These are phyloP conservation scores for Bergia sp. DNA, from an alignment of 92 coral and sea anemone species.

Conservation along the genomic window DNA sequence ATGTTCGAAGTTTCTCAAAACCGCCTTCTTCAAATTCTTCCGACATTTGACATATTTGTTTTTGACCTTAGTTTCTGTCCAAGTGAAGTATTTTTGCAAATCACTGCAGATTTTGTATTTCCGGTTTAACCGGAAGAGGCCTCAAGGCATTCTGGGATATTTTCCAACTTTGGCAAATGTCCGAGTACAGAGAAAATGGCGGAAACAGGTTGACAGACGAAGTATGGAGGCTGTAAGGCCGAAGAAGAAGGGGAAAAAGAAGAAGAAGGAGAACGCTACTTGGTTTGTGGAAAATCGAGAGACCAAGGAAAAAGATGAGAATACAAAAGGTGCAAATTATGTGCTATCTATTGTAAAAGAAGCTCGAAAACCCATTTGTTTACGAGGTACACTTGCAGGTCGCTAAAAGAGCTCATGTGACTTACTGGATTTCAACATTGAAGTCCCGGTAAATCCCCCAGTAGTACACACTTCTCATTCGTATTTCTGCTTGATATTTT, in stretches of 20 bases:
- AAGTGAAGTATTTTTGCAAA: neutral
- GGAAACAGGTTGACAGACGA: slow-evolving; percentile 34
- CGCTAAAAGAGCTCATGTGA: slow-evolving; percentile 27
- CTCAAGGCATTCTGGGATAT: slow-evolving; percentile 33
- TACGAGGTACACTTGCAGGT: slow-evolving; percentile 22
- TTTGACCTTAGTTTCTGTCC: neutral
- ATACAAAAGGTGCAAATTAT: slow-evolving; percentile 20
- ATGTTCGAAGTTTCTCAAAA: no score
- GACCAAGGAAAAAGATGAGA: slow-evolving; percentile 11
- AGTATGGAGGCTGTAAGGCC: slow-evolving; percentile 94
- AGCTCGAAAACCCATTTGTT: slow-evolving; percentile 6
- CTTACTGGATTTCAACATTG: neutral
- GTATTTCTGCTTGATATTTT: neutral
- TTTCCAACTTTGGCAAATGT: slow-evolving; percentile 22
- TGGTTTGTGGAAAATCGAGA: slow-evolving; percentile 33
- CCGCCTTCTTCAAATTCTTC: no score
- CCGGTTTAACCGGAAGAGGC: slow-evolving; percentile 26
- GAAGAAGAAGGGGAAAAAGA: slow-evolving; percentile 80
- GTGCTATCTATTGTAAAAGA: neutral
- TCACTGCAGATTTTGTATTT: neutral
- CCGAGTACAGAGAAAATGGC: slow-evolving; percentile 13
- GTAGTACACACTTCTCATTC: neutral
- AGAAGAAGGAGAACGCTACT: slow-evolving; percentile 60
- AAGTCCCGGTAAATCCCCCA: neutral
- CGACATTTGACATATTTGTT: neutral